Conservation (phyloP, 64 coral and sea anemone species). For the Platygyra sinensis region DNA sequence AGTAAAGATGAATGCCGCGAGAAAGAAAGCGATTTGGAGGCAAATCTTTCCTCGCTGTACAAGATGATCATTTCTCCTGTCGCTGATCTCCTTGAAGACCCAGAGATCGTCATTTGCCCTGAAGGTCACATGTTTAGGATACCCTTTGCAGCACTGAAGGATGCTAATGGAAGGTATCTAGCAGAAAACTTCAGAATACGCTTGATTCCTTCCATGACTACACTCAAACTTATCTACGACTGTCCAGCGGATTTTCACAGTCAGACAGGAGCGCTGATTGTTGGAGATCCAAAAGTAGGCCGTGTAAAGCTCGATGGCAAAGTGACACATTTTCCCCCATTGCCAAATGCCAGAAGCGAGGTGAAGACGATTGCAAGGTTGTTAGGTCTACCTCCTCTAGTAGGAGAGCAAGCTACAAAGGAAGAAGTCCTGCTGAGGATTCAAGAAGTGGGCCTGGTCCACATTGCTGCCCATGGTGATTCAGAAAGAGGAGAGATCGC, state of each 20-base stretch:
- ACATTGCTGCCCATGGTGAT: slow-evolving; percentile 29
- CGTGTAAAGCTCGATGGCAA: neutral
- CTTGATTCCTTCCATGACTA: slow-evolving; percentile 31
- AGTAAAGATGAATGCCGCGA: neutral
- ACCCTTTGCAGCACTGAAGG: slow-evolving; percentile 25
- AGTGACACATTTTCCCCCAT: neutral
- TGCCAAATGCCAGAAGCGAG: neutral
- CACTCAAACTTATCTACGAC: slow-evolving; percentile 1
- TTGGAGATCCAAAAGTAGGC: slow-evolving; percentile 44
- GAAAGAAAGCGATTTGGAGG: neutral
- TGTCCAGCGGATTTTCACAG: neutral
- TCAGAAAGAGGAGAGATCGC: slow-evolving; percentile 13
- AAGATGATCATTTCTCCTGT: neutral
- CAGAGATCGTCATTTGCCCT: slow-evolving; percentile 41
- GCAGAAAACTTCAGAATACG: slow-evolving; percentile 37
- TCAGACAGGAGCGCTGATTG: neutral
- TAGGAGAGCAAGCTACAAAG: slow-evolving; percentile 38
- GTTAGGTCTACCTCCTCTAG: slow-evolving; percentile 12
- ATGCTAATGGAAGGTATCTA: slow-evolving; percentile 7
- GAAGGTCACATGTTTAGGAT: slow-evolving; percentile 21
- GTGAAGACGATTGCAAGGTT: neutral
- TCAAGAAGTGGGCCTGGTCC: neutral
- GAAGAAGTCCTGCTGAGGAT: neutral
- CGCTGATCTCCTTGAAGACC: neutral
- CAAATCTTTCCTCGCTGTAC: neutral